A percentile compares a stretch with the other conserved stretches of the same genome.
Evolutionary conservation across 2,888 invertebrate species (phyloP).

Genomic region (Tenthredo distinguenda): DNA sequence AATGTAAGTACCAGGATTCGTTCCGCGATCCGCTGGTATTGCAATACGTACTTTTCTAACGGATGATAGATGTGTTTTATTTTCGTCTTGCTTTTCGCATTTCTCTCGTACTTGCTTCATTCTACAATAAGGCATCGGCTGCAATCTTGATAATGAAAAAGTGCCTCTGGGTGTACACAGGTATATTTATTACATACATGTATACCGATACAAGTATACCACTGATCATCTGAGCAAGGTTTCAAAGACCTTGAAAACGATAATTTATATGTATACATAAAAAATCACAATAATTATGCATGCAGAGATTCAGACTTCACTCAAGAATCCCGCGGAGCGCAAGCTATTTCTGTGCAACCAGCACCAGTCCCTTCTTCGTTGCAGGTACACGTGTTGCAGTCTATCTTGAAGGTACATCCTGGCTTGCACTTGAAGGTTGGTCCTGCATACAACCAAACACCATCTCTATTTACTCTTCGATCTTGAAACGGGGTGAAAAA

Average conservation of each 20-base stretch:
- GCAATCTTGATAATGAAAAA: no score
- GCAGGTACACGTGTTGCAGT: conserved; percentile 81
- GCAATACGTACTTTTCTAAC: no score
- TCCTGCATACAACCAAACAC: conserved; percentile 2
- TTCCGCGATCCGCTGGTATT: no score
- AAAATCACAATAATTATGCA: background rate
- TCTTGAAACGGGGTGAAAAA: background rate
- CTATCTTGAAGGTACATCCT: conserved; percentile 78
- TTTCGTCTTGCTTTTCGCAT: no score
- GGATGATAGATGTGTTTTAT: no score
- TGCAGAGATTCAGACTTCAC: background rate
- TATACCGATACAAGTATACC: background rate
- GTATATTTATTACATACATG: background rate
- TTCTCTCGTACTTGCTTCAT: no score
- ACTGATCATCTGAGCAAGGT: no score
- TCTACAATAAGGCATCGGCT: no score
- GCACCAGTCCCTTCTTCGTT: conserved; percentile 78
- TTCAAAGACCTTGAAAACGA: background rate
- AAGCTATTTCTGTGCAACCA: conserved; percentile 77
- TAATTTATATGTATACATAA: background rate
- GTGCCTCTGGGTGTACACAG: no score
- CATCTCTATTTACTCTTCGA: background rate
- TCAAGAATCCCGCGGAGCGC: conserved; percentile 3
- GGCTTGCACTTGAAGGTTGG: conserved; percentile 75
- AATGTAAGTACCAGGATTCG: no score